Base-by-base conservation (phyloP, 2,113 vertebrate species). In the Condylura cristata region DNA sequence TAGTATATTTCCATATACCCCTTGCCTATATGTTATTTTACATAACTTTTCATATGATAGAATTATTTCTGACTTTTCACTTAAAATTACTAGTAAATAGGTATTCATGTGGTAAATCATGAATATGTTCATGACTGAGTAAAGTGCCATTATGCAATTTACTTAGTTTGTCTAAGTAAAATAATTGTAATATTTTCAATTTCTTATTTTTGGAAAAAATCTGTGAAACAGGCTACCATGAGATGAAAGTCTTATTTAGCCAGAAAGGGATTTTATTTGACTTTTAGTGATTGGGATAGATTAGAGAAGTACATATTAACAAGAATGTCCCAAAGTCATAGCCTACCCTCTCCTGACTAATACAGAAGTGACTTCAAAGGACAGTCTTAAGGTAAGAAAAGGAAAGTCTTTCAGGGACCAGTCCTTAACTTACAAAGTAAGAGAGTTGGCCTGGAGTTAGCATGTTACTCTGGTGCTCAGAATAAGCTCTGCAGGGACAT, bases 61-160 rank as follows among this genome's bases (percentile, higher is more conserved):
- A 94, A 79, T 79, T 90, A 48, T 84, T 20, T n/a, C 66, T 95
- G 24, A 41, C 34, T 95, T 89, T 92, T 95, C 63, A 58, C 72
- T 86, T 74, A 78, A 87, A 93, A 48, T 86, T 80, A 70, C 56
- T 39, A 37, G 20, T 75, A 75, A 88, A 53, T 41, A 51, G 22
- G 4, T 95, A 75, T 46, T 72, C 5, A 0, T 48, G 48, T 12
- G 63, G 76, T 74, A 88, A 89, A 83, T 79, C 46, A 81, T 37
- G 91, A 88, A 58, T 65, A 89, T 75, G 85, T 80, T 80, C 8
- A 37, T 75, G 74, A 65, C 20, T 76, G 53, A 16, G 74, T 75
- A 79, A 89, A 70, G 87, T 90, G 13, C 32, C 48, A 76, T 82
- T 86, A 72, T 72, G 39, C 60, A 92, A 87, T 94, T 95, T 58